Evolutionary conservation across 2,113 vertebrate species (phyloP).

Genomic region (Charadrius vociferus): DNA sequence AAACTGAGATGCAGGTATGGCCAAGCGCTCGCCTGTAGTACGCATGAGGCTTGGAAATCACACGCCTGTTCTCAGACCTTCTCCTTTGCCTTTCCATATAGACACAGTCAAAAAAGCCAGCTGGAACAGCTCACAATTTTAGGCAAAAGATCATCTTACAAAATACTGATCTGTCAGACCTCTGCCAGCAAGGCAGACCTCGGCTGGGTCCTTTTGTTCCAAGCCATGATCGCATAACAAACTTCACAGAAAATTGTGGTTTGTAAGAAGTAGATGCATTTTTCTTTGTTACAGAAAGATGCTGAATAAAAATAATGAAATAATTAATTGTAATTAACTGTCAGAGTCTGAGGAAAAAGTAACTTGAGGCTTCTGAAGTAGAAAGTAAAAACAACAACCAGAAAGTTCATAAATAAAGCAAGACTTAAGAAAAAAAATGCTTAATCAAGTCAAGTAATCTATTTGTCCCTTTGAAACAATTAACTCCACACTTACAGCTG

Average conservation of each 20-base stretch:
- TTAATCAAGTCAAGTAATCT: background rate
- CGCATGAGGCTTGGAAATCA: background rate
- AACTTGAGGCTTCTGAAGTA: background rate
- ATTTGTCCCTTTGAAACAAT: background rate
- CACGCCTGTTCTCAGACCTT: background rate
- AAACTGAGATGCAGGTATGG: background rate
- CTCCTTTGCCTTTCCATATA: background rate
- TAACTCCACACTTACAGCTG: background rate
- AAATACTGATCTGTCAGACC: constrained; percentile 14
- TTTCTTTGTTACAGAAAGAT: background rate
- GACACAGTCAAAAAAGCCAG: background rate
- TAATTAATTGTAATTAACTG: background rate
- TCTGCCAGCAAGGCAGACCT: constrained; percentile 2
- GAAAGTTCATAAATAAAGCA: background rate
- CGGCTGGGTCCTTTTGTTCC: background rate
- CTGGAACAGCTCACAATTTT: background rate
- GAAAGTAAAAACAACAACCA: background rate
- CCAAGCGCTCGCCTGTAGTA: background rate
- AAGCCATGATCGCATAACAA: background rate
- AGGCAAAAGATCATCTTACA: background rate
- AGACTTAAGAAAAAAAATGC: background rate
- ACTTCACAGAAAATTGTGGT: background rate
- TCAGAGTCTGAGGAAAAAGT: background rate
- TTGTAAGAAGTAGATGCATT: background rate
- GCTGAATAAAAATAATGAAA: background rate